phyloP scores from a whole-genome alignment of 2,113 vertebrate genomes.

The Mixornis gularis region DNA sequence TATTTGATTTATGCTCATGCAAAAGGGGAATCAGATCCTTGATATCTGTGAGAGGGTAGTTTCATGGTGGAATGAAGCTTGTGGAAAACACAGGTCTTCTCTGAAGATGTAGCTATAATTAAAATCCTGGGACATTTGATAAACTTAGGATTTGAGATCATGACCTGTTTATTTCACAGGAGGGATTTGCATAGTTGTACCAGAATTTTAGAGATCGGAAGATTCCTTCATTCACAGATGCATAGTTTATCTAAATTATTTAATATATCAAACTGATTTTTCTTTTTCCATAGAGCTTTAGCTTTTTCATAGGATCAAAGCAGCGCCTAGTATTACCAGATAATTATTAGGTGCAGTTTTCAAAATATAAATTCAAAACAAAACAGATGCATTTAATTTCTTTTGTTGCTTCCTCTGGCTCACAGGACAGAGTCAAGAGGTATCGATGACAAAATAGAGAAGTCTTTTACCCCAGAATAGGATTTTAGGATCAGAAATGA shows the following conservation, averaged over 20 bases:
- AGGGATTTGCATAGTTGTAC: background rate
- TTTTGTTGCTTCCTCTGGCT: background rate
- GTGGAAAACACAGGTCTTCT: background rate
- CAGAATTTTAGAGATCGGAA: background rate
- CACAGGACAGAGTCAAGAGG: background rate
- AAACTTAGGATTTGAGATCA: background rate
- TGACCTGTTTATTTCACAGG: background rate
- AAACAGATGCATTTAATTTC: background rate
- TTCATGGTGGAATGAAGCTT: background rate
- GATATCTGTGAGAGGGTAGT: background rate
- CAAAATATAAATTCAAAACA: background rate
- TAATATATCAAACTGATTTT: background rate
- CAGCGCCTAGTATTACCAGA: background rate
- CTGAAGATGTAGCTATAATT: background rate
- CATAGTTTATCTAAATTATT: background rate
- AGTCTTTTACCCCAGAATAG: background rate
- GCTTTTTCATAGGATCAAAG: background rate
- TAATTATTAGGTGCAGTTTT: background rate
- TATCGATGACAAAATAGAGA: background rate
- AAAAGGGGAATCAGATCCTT: background rate
- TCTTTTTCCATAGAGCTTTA: background rate
- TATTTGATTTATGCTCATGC: background rate
- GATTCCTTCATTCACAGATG: background rate
- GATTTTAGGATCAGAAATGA: constrained; percentile 22
- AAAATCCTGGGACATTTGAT: background rate